A percentile compares a stretch with the other conserved stretches of the same genome.
These are phyloP conservation scores for Desmophyllum pertusum DNA, from an alignment of 92 coral and sea anemone genomes.

Conservation along the genomic window DNA sequence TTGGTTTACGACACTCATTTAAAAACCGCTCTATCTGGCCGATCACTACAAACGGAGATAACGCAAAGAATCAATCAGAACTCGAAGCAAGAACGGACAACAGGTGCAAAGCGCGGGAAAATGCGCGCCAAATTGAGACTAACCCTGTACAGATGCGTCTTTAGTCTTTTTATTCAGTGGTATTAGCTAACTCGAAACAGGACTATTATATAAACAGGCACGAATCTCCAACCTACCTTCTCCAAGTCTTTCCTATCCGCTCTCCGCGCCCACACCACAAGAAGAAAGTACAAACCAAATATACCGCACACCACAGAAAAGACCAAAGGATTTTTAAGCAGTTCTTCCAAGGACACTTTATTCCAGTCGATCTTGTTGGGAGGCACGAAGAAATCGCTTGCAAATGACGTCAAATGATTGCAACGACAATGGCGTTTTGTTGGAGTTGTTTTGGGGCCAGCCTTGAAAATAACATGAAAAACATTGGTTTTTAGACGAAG, in stretches of 20 bases:
- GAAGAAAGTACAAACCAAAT: constrained; percentile 79
- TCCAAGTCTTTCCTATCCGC: constrained; percentile 95
- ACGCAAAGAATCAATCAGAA: background rate
- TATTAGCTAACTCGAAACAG: no score
- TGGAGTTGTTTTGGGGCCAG: constrained; percentile 81
- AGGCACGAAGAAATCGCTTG: constrained; percentile 91
- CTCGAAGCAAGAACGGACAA: background rate
- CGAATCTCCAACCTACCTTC: constrained; percentile 65
- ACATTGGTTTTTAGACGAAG: no score
- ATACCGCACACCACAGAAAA: constrained; percentile 86
- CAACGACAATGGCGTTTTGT: constrained; percentile 73
- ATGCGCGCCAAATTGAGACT: no score
- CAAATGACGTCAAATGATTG: constrained; percentile 89
- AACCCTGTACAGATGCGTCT: no score
- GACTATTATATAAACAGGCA: no score
- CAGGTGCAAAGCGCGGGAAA: background rate
- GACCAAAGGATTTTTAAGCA: constrained; percentile 86
- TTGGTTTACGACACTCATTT: no score
- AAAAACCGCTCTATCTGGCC: no score
- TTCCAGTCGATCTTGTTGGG: constrained; percentile 96
- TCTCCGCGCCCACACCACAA: constrained; percentile 90
- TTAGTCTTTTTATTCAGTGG: no score
- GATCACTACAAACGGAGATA: background rate
- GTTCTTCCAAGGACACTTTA: constrained; percentile 82
- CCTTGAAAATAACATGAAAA: constrained; percentile 43